Evolutionary conservation across 1,140 invertebrate genomes (phyloP).

Genomic region (Leptoteleia sp.): DNA sequence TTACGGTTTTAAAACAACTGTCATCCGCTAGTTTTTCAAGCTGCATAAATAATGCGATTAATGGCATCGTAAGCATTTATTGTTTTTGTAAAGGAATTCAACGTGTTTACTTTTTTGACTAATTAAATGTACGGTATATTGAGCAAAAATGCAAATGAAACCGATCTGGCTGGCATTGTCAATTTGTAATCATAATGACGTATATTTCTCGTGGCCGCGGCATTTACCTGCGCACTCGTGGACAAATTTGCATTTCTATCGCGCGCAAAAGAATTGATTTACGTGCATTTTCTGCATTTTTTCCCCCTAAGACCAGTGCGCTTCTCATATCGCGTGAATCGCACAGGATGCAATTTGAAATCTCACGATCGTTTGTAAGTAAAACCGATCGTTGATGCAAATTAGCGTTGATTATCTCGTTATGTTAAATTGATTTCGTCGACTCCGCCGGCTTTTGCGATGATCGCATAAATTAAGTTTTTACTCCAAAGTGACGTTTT

Average conservation of each 20-base stretch:
- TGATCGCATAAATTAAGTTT: slow-evolving; percentile 50
- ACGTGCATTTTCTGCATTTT: slow-evolving; percentile 55
- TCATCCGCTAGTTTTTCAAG: too few species aligned
- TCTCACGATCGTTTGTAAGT: slow-evolving; percentile 50
- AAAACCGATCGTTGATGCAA: slow-evolving; percentile 53
- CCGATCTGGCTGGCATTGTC: slow-evolving; percentile 37
- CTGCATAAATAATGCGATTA: slow-evolving; percentile 4
- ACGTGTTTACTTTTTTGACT: slow-evolving; percentile 31
- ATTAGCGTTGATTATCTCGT: slow-evolving; percentile 65
- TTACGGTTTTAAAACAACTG: too few species aligned
- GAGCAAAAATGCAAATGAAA: slow-evolving; percentile 39
- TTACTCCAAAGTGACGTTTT: slow-evolving; percentile 16
- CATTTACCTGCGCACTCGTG: slow-evolving; percentile 43
- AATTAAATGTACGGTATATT: slow-evolving; percentile 27
- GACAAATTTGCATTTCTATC: slow-evolving; percentile 59
- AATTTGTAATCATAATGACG: slow-evolving; percentile 46
- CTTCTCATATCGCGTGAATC: slow-evolving; percentile 45
- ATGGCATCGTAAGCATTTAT: slow-evolving; percentile 4
- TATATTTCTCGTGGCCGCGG: slow-evolving; percentile 22
- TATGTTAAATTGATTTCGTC: slow-evolving; percentile 64
- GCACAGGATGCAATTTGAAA: slow-evolving; percentile 56
- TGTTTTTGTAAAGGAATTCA: slow-evolving; percentile 7
- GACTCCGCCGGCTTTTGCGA: slow-evolving; percentile 34
- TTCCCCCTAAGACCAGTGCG: slow-evolving; percentile 24
- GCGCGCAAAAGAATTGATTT: slow-evolving; percentile 51